phyloP scores from a whole-genome alignment of 2,797 vertebrate genomes.

The Pachyuromys duprasi region DNA sequence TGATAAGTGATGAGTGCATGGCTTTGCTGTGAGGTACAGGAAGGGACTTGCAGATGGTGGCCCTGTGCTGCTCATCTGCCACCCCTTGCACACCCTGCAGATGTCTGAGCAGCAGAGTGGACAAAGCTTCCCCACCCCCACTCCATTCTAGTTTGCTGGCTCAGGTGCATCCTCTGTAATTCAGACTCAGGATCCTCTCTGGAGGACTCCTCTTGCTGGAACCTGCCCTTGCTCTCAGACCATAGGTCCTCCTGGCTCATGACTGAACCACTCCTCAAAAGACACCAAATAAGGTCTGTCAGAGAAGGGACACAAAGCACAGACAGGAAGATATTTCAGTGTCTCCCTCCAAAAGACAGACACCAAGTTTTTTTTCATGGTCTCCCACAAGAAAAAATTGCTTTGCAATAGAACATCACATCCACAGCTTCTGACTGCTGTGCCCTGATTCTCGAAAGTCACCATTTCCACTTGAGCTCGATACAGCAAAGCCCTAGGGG shows the following conservation, averaged over 20 bases:
- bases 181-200: not conserved
- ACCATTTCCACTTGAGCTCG: slow-evolving; percentile 53
- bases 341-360: slow-evolving; percentile 21
- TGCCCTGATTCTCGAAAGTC: slow-evolving; percentile 4
- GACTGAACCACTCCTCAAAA: not conserved
- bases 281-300: not conserved
- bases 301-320: not conserved
- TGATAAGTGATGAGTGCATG: not conserved
- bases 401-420: not conserved
- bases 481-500: slow-evolving; percentile 58
- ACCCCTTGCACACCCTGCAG: not conserved
- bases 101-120: not conserved
- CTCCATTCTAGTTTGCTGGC: not conserved
- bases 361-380: slow-evolving; percentile 29
- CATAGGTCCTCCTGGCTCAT: not conserved
- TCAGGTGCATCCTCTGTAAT: not conserved
- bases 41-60: not conserved
- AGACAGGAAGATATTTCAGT: not conserved
- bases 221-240: not conserved
- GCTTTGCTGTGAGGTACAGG: not conserved
- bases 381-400: not conserved
- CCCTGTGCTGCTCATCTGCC: not conserved
- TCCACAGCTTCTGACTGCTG: not conserved
- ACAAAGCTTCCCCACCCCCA: not conserved
- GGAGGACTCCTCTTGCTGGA: not conserved